Conservation (phyloP, 2,888 invertebrate genomes). For the Ophioninae sp. region DNA sequence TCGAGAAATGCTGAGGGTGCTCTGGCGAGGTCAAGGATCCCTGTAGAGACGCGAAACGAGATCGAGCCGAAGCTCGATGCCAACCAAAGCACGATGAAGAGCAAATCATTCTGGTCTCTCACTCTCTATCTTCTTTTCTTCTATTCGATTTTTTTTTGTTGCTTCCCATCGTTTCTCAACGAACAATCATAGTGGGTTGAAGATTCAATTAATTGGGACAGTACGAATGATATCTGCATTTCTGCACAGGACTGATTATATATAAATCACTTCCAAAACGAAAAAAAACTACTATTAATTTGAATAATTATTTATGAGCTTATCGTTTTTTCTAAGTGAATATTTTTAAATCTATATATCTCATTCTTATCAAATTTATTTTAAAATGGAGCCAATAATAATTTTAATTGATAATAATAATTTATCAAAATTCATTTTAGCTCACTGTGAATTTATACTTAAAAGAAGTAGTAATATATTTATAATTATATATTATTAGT, state of each 20-base stretch:
- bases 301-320: no score
- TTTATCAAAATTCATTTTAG: no score
- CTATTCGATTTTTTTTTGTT: slow-evolving; percentile 1
- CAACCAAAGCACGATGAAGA: slow-evolving; percentile 11
- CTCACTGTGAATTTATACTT: no score
- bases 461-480: no score
- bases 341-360: no score
- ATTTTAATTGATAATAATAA: no score
- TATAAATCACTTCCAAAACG: no score
- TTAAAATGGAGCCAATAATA: no score
- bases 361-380: no score
- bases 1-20: slow-evolving; percentile 52
- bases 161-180: not conserved
- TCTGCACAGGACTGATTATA: not conserved
- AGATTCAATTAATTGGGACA: slow-evolving; percentile 53
- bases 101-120: slow-evolving; percentile 4
- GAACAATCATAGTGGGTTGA: slow-evolving; percentile 50
- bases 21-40: slow-evolving; percentile 24
- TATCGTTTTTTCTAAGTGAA: no score
- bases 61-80: slow-evolving; percentile 17
- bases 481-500: no score
- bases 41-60: slow-evolving; percentile 12
- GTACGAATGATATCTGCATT: slow-evolving; percentile 47
- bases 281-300: no score
- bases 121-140: not conserved